Base-by-base conservation (phyloP, 2,888 invertebrate genomes). In the Phyllotreta striolata region DNA sequence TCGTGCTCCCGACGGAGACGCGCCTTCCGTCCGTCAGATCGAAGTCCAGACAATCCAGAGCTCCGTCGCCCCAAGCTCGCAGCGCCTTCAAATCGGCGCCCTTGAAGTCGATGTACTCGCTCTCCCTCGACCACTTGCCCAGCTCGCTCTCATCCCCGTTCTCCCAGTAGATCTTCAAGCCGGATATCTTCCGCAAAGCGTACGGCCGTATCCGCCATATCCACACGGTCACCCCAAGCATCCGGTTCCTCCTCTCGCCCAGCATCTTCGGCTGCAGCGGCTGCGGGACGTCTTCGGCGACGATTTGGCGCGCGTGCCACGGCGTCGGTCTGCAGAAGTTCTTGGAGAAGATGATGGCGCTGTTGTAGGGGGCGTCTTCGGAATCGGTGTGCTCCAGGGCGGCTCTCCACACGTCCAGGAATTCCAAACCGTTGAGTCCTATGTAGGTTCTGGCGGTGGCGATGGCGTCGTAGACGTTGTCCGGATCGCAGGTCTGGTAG, bases 41-140 rank as follows among this genome's bases (percentile, higher is more conserved):
- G 43, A 55, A 55, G 10, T 55, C 41, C 40, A 55, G 24, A 13
- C 39, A n/a, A 41, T 55, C 55, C 41, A 55, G 14, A 55, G 41
- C 55, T n/a, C 55, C 55, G 14, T 55, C 10, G 0, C 55, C 55
- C 55, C 40, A 55, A 14, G 14, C 55, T 1, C 7, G 41, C 41
- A 55, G 1, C 13, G n/a, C 24, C 8, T 9, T 55, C 7, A 40
- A 55, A 41, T 24, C 12, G 1, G 39, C 55, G 1, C 41, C 41
- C 14, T 55, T 43, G 34, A 55, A 55, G 5, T 43, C 0, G 0
- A 55, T 1, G 13, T 55, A 43, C n/a, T 55, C 4, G 8, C 35
- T 41, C 6, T 55, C 55, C n/a, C 6, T 10, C 14, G 40, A 34
- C 41, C 40, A 40, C 24, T 3, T 10, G 10, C 55, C 55, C 40